Conservation (phyloP, 2,888 invertebrate genomes). For the Clitarchus hookeri region DNA sequence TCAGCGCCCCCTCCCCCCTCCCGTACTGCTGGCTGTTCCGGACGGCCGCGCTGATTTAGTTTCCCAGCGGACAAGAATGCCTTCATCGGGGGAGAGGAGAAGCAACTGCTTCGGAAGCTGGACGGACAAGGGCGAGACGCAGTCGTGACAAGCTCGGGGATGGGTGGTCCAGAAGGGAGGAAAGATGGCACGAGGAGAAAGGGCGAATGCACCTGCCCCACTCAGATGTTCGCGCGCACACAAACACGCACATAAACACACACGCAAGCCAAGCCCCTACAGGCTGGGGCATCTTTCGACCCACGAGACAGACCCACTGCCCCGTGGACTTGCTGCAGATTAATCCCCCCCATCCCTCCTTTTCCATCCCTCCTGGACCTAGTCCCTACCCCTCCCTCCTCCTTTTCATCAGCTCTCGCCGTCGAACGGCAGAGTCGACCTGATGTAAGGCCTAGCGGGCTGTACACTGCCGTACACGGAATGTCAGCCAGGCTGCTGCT, state of each 20-base stretch:
- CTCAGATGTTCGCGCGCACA: not conserved
- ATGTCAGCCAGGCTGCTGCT: too few species aligned
- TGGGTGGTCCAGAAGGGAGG: not conserved
- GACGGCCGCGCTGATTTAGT: constrained; percentile 3
- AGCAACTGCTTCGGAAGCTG: too few species aligned
- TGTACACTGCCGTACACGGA: too few species aligned
- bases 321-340: not conserved
- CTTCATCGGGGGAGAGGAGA: not conserved
- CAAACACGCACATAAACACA: too few species aligned
- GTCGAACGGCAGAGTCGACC: not conserved
- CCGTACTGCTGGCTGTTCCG: not conserved
- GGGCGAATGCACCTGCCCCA: not conserved
- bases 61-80: not conserved
- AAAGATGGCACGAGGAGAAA: not conserved
- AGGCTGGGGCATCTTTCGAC: not conserved
- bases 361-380: not conserved
- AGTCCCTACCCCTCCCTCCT: not conserved
- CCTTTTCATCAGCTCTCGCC: not conserved
- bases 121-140: too few species aligned
- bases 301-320: not conserved
- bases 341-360: not conserved
- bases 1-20: not conserved
- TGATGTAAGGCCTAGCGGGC: too few species aligned
- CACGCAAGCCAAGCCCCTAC: not conserved
- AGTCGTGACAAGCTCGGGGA: too few species aligned